A percentile compares a stretch with the other conserved stretches of the same genome.
phyloP scores from a whole-genome alignment of 2,888 invertebrate species.

The Agonopterix subpropinquella region DNA sequence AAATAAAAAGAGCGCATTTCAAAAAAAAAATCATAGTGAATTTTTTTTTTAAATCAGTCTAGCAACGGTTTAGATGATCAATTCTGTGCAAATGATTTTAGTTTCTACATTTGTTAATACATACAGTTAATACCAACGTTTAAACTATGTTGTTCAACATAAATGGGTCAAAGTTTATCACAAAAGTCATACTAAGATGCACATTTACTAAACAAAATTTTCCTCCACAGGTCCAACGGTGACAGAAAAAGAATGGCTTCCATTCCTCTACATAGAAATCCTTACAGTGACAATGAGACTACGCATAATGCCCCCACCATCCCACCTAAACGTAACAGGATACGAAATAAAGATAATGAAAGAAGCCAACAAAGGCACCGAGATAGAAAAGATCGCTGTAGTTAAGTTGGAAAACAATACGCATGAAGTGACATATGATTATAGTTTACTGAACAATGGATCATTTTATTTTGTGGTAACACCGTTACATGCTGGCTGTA shows the following conservation, averaged over 20 bases:
- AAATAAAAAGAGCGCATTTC: too few relatives aligned
- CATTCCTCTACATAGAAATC: slow-evolving; percentile 63
- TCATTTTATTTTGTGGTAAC: slow-evolving; percentile 52
- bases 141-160: too few relatives aligned
- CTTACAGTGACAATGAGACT: slow-evolving; percentile 43
- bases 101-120: too few relatives aligned
- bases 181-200: too few relatives aligned
- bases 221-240: slow-evolving; percentile 43
- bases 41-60: too few relatives aligned
- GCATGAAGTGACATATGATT: slow-evolving; percentile 49
- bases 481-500: slow-evolving; percentile 42
- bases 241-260: slow-evolving; percentile 52
- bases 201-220: neutral
- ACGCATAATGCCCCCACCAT: slow-evolving; percentile 54
- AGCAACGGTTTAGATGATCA: too few relatives aligned
- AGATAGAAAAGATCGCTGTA: slow-evolving; percentile 20
- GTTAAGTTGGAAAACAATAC: slow-evolving; percentile 26
- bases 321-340: slow-evolving; percentile 36
- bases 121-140: too few relatives aligned
- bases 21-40: too few relatives aligned
- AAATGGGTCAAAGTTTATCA: too few relatives aligned
- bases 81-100: too few relatives aligned
- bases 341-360: slow-evolving; percentile 46
- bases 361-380: slow-evolving; percentile 29
- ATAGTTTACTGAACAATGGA: slow-evolving; percentile 43